Conservation (phyloP, 2,797 vertebrate genomes). For the Typhlichthys eigenmanni region DNA sequence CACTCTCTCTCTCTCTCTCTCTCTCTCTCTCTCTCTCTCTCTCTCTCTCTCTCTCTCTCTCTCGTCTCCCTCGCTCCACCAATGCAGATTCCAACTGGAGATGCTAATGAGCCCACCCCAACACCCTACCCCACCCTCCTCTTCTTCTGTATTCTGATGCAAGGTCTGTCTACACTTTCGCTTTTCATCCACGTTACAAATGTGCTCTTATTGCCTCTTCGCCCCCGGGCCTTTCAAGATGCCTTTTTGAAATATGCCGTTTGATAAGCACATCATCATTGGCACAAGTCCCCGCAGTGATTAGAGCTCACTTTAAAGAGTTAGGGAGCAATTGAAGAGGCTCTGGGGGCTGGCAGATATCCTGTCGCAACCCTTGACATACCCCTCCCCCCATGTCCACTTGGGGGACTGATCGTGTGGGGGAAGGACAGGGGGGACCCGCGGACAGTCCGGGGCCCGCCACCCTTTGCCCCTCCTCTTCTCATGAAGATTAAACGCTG, state of each 20-base stretch:
- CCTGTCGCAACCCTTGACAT: slow-evolving; percentile 55
- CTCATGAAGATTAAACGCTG: slow-evolving; percentile 46
- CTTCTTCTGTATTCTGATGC: slow-evolving; percentile 77
- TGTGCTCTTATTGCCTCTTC: slow-evolving; percentile 84
- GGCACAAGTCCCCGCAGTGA: slow-evolving; percentile 82
- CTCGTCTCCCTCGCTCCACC: slow-evolving; percentile 40
- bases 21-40: slow-evolving; percentile 18
- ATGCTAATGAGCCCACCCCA: slow-evolving; percentile 80
- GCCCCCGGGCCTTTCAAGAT: slow-evolving; percentile 83
- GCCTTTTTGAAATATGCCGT: slow-evolving; percentile 86
- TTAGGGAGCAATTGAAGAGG: slow-evolving; percentile 66
- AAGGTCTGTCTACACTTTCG: slow-evolving; percentile 81
- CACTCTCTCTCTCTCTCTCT: slow-evolving; percentile 40
- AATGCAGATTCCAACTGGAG: slow-evolving; percentile 68
- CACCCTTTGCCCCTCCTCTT: slow-evolving; percentile 36
- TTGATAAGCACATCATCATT: slow-evolving; percentile 86
- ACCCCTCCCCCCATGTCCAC: slow-evolving; percentile 15
- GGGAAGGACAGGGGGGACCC: slow-evolving; percentile 17
- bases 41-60: slow-evolving; percentile 45
- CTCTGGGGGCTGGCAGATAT: slow-evolving; percentile 56
- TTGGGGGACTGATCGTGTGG: slow-evolving; percentile 13
- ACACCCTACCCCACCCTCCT: slow-evolving; percentile 39
- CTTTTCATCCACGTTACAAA: slow-evolving; percentile 84
- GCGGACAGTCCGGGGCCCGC: slow-evolving; percentile 30
- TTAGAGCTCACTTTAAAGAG: slow-evolving; percentile 82